A percentile compares a stretch with the other conserved stretches of the same genome.
phyloP scores from a whole-genome alignment of 2,113 vertebrate genomes.

The Orcinus orca region DNA sequence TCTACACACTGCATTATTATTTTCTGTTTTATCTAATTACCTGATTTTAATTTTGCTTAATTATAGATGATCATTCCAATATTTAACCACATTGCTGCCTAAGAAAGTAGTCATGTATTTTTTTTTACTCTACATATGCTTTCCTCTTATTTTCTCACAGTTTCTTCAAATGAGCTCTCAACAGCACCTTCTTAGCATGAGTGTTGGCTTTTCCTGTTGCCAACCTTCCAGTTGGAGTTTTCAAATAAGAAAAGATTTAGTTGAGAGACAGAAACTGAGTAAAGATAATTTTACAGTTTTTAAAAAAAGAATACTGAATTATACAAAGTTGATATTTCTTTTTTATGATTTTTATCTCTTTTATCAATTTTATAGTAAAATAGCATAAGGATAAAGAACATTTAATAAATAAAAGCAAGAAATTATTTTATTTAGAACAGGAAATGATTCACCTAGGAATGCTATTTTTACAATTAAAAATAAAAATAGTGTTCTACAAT shows the following conservation, averaged over 20 bases:
- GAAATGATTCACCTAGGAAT: not conserved
- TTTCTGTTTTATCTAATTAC: not conserved
- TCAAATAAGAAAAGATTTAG: not conserved
- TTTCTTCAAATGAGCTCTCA: not conserved
- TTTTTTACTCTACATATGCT: not conserved
- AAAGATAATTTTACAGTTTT: not conserved
- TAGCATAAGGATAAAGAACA: not conserved
- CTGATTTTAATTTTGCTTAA: not conserved
- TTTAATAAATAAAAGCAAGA: not conserved
- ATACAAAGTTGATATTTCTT: not conserved
- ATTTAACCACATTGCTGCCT: not conserved
- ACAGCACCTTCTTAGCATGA: not conserved
- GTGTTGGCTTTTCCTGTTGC: not conserved
- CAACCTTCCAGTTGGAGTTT: not conserved
- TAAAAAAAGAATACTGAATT: not conserved
- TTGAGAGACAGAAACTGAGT: not conserved
- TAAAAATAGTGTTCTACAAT: not conserved
- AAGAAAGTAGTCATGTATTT: not conserved
- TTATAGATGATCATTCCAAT: not conserved
- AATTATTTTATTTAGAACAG: not conserved
- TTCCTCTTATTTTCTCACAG: not conserved
- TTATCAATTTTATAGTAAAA: not conserved
- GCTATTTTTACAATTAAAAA: not conserved
- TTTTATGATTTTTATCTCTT: not conserved
- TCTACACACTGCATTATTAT: not conserved